Base-by-base conservation (phyloP, 2,797 vertebrate genomes). In the Tauraco hartlaubi region DNA sequence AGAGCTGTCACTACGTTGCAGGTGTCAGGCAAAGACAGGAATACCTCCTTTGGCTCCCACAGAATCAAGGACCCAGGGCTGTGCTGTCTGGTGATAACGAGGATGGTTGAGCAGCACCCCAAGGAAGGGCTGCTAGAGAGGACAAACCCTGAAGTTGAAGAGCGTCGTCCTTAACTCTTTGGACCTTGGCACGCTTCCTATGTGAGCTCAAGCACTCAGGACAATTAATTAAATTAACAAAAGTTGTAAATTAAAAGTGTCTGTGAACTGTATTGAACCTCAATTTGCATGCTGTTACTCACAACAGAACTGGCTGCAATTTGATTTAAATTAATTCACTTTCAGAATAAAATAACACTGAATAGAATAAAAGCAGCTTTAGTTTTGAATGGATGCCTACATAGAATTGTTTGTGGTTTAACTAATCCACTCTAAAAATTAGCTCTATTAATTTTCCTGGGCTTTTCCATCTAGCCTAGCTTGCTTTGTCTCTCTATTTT, bases 321-420 rank as follows among this genome's bases (percentile, higher is more conserved):
- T 97, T 82, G 71, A 94, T 95, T 96, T 90, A 88, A 96, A 96
- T 94, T 79, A 92, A 90, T 78, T 88, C 71, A 9, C 92, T 95
- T 96, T 94, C 90, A 59, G 71, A 94, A 76, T 66, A 88, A 97
- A 96, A 92, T 66, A 95, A 90, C 90, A 86, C 3, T 66, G 82
- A 88, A 39, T 25, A 81, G 88, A 88, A 80, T 69, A 93, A 93
- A 93, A 87, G 39, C 66, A 78, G 48, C 74, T 93, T 96, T 73
- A 86, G 26, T 88, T 95, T 84, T 92, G 76, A 92, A 92, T 81
- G 66, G 55, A 35, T 69, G 62, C 79, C 80, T 86, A 44, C 63
- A 59, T 29, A 84, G 74, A 94, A 92, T 73, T 84, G 62, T 79
- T 90, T 93, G 90, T 89, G 93, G 80, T 88, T 96, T 96, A 84